phyloP scores from a whole-genome alignment of 2,113 vertebrate genomes.

The Telmatochromis sp. region DNA sequence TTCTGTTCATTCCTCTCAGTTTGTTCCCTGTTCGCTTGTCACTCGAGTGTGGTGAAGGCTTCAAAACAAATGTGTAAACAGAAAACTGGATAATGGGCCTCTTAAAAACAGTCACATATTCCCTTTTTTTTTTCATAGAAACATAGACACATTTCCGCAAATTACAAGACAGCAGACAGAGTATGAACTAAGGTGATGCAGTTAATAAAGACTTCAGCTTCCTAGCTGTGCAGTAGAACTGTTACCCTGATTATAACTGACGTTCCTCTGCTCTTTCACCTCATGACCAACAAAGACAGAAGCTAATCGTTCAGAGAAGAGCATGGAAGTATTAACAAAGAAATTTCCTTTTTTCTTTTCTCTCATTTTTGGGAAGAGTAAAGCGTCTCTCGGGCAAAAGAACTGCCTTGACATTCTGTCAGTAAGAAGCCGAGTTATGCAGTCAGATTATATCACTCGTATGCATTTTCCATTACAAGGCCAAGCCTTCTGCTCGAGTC shows the following conservation, averaged over 20 bases:
- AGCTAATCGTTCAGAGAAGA: not conserved
- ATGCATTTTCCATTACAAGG: not conserved
- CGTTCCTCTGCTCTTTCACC: not conserved
- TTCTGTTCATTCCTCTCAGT: not conserved
- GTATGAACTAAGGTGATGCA: not conserved
- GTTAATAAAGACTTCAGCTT: not conserved
- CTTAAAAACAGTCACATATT: not conserved
- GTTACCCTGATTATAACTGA: slow-evolving; percentile 7
- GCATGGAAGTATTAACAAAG: not conserved
- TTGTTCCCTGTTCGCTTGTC: not conserved
- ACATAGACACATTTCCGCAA: not conserved
- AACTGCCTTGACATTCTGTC: not conserved
- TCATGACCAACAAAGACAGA: not conserved
- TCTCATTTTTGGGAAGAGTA: not conserved
- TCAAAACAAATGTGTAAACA: not conserved
- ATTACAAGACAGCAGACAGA: not conserved
- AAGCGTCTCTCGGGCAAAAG: not conserved
- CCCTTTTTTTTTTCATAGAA: not conserved
- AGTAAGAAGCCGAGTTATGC: not conserved
- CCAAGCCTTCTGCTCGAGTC: not conserved
- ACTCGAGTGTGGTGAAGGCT: not conserved
- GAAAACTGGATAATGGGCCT: not conserved
- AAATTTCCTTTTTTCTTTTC: not conserved
- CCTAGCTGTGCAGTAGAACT: not conserved
- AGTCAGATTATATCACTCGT: not conserved